A percentile compares a stretch with the other conserved stretches of the same genome.
Evolutionary conservation across 2,888 invertebrate species (phyloP).

Genomic region (Caenorhabditis parvicauda): DNA sequence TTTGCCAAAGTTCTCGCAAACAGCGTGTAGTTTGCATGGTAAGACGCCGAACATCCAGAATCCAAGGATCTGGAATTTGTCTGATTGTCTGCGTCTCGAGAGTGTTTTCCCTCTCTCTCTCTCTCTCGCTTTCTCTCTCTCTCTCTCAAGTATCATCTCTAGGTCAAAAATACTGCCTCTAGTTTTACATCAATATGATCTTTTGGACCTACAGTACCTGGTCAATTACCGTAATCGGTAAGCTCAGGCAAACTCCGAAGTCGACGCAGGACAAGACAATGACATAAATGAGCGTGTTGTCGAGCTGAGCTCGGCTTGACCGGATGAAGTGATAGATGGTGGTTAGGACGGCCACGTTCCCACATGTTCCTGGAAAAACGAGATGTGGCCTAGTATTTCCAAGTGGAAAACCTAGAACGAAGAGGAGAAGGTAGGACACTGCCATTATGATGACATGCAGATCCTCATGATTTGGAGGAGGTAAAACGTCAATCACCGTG

Average conservation of each 20-base stretch:
- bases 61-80: conserved; percentile 56
- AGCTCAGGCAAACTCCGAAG: conserved; percentile 57
- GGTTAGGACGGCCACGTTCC: conserved; percentile 58
- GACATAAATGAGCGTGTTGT: conserved; percentile 59
- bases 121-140: too few relatives aligned
- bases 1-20: conserved; percentile 60
- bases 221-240: conserved; percentile 60
- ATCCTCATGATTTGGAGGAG: conserved; percentile 58
- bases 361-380: conserved; percentile 46
- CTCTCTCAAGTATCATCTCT: too few relatives aligned
- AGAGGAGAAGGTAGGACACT: conserved; percentile 55
- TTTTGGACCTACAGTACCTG: too few relatives aligned
- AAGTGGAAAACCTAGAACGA: conserved; percentile 41
- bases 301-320: conserved; percentile 43
- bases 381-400: background rate
- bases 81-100: too few relatives aligned
- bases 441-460: conserved; percentile 60
- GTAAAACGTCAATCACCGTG: conserved; percentile 51
- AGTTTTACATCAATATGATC: background rate
- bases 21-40: conserved; percentile 59
- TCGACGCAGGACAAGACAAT: conserved; percentile 60
- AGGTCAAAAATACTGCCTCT: background rate
- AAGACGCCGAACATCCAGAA: conserved; percentile 61
- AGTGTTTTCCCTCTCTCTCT: background rate
- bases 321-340: conserved; percentile 56